phyloP scores from a whole-genome alignment of 2,797 vertebrate genomes.

The Sphenodon punctatus region DNA sequence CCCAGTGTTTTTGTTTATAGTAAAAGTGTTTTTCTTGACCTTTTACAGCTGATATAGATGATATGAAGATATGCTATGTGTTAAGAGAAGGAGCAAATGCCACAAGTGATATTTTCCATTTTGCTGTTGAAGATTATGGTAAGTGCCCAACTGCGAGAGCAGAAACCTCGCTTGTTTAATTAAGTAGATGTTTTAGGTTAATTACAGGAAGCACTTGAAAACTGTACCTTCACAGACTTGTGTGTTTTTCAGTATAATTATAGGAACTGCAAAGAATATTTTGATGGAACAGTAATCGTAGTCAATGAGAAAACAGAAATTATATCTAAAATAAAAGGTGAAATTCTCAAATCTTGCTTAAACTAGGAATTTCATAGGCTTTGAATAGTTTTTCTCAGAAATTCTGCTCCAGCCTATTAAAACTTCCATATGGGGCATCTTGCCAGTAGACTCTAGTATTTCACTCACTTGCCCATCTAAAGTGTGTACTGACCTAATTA shows the following conservation, averaged over 20 bases:
- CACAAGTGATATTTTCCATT: constrained; percentile 90
- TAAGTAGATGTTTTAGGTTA: neutral
- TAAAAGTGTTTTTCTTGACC: constrained; percentile 1
- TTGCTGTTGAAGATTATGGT: constrained; percentile 93
- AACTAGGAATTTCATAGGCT: neutral
- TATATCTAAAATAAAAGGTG: neutral
- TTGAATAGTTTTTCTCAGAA: neutral
- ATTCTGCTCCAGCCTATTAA: neutral
- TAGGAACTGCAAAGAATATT: neutral
- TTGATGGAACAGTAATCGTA: too few species aligned
- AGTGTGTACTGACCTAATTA: too few species aligned
- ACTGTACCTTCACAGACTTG: neutral
- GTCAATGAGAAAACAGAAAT: rapidly evolving
- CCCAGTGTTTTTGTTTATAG: neutral
- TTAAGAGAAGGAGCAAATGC: constrained; percentile 84
- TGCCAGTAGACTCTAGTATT: neutral
- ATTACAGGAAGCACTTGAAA: neutral
- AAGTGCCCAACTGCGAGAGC: constrained; percentile 53
- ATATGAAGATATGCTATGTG: constrained; percentile 94
- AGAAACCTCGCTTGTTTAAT: neutral
- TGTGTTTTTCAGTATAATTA: neutral
- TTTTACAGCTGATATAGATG: constrained; percentile 89
- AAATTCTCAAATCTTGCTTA: neutral
- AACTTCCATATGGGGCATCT: neutral
- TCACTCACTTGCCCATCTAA: too few species aligned